A percentile compares a stretch with the other conserved stretches of the same genome.
phyloP scores from a whole-genome alignment of 2,888 invertebrate species.

The Cephonodes hylas region DNA sequence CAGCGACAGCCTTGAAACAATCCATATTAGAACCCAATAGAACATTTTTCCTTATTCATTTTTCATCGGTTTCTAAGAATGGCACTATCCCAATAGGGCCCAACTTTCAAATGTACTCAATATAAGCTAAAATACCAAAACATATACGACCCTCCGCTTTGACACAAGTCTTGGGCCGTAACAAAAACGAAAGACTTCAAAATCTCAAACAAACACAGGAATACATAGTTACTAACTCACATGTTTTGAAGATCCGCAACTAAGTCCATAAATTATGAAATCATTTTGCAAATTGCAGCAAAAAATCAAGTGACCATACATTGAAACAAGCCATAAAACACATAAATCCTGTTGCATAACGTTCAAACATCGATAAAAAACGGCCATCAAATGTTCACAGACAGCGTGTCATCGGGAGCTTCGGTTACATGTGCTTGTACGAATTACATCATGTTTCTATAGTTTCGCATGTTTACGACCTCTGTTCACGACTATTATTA shows the following conservation, averaged over 20 bases:
- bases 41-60: not conserved
- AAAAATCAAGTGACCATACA: not conserved
- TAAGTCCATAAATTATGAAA: not conserved
- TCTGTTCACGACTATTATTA: conserved; percentile 42
- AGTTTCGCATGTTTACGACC: conserved; percentile 29
- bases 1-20: not conserved
- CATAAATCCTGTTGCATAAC: not conserved
- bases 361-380: not conserved
- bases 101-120: too few relatives aligned
- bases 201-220: too few relatives aligned
- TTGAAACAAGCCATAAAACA: not conserved
- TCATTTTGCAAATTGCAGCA: not conserved
- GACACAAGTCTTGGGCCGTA: too few relatives aligned
- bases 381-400: not conserved
- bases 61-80: too few relatives aligned
- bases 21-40: not conserved
- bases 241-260: too few relatives aligned
- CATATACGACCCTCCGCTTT: too few relatives aligned
- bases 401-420: conserved; percentile 1
- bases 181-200: too few relatives aligned
- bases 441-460: conserved; percentile 28
- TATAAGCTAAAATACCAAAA: too few relatives aligned
- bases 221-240: too few relatives aligned
- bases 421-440: not conserved
- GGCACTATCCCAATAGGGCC: too few relatives aligned